Evolutionary conservation across 2,888 invertebrate genomes (phyloP), one percentile per base, ranked within the genome.

Genomic region (Andrena bucephala): DNA sequence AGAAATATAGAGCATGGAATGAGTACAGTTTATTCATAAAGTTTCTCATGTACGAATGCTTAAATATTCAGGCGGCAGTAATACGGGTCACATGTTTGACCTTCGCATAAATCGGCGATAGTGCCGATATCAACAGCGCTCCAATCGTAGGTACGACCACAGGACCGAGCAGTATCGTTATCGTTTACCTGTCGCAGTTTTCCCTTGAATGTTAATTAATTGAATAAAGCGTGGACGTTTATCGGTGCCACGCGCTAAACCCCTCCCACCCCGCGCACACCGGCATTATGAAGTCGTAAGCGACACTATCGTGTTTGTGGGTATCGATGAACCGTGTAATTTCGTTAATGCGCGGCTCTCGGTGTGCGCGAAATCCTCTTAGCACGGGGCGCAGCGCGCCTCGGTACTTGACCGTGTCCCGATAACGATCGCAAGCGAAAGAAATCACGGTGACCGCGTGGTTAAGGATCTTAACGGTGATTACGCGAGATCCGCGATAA

Each of bases 351-450:
- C 52, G 70, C 62, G 77, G 52, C 67, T 70, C 29, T 13, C 70
- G 59, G 63, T 60, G 77, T 81, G 85, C 82, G 87, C 80, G 70
- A 74, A 85, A 85, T 87, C 78, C 84, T 84, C 84, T 81, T 84
- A 81, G 59, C 57, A 50, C 20, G 62, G 52, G 24, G 68, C 24
- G 54, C 62, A 36, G 27, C 67, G 74, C 60, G 66, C 63, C 68
- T 69, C 65, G 63, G 50, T 63, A 54, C 67, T 77, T 69, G 62
- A 82, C 83, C 89, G 83, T 87, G 87, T 89, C 87, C 82, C 85
- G 89, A 89, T 90, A 89, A 87, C 84, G 86, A 90, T 88, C 90
- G 52, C 67, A 36, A 71, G 84, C 78, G 73, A 85, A 87, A 87
- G 86, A 87, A 87, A 87, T 87, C 87, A 81, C 83, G 82, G 67